phyloP scores from a whole-genome alignment of 2,888 invertebrate species.

The Yponomeuta cagnagella region DNA sequence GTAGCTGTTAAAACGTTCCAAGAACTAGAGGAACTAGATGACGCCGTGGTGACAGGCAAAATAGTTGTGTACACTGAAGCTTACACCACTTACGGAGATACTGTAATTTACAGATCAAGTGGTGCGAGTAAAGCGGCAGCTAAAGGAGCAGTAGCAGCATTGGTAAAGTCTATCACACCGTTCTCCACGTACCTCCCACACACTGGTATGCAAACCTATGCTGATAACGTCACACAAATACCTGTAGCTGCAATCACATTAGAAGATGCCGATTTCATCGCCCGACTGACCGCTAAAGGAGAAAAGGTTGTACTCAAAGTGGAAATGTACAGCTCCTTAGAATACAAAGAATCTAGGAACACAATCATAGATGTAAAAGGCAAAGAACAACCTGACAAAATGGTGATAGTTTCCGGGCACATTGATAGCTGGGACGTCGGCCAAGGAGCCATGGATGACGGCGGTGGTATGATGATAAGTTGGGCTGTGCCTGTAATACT shows the following conservation, averaged over 20 bases:
- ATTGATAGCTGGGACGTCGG: constrained; percentile 93
- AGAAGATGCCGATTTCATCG: constrained; percentile 85
- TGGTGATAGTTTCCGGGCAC: constrained; percentile 88
- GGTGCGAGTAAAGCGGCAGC: constrained; percentile 83
- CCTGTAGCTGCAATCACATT: constrained; percentile 84
- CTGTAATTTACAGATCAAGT: constrained; percentile 78
- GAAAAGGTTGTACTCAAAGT: constrained; percentile 65
- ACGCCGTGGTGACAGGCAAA: constrained; percentile 77
- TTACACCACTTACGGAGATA: constrained; percentile 79
- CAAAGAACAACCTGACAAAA: constrained; percentile 46
- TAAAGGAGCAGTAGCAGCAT: constrained; percentile 84
- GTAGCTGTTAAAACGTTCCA: constrained; percentile 82
- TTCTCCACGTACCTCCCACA: constrained; percentile 87
- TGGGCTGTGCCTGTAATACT: constrained; percentile 83
- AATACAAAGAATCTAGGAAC: constrained; percentile 80
- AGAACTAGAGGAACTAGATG: constrained; percentile 71
- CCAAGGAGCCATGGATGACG: constrained; percentile 92
- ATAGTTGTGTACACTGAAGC: constrained; percentile 85
- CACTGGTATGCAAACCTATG: constrained; percentile 82
- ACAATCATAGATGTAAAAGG: constrained; percentile 82
- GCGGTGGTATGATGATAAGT: constrained; percentile 86
- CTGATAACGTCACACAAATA: constrained; percentile 75
- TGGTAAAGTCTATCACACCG: constrained; percentile 85
- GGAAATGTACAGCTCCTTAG: constrained; percentile 79
- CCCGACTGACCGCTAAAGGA: constrained; percentile 77